Base-by-base conservation (phyloP, 1,140 invertebrate species). In the Lasaia peninsularis region DNA sequence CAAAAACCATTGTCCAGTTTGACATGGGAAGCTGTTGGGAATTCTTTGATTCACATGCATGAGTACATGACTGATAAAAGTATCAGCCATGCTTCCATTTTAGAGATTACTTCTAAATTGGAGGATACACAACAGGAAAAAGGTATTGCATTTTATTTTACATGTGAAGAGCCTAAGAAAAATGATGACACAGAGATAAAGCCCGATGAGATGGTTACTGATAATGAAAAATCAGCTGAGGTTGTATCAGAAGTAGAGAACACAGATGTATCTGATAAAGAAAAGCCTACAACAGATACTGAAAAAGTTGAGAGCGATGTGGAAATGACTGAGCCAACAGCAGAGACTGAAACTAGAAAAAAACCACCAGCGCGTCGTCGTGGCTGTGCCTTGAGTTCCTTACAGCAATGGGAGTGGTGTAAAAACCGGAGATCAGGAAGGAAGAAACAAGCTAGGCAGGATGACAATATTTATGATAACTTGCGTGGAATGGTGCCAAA, bases 391-490 rank as follows among this genome's bases (percentile, higher is more conserved):
- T 73, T 94, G 1, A 92, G 91, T 24, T 91, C 93, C 58, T 78
- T 94, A 8, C 92, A 95, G 63, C 92, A 93, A 63, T 93, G 93
- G 92, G 92, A 93, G 18, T 94, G 93, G 92, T 93, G 93, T 64
- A 94, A 94, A 78, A 48, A 48, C 21, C 85, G 94, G 57, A 89
- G 94, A 62, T 94, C 93, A 2, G 91, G 93, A 2, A 74, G 93
- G 48, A 94, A 91, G 88, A 80, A 91, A 58, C 55, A 61, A 12
- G 55, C 33, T 3, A 48, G 44, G 84, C 56, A 89, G 78, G 80
- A 92, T 78, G 55, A 91, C 33, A 69, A 57, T 55, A 91, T 92
- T 58, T 93, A 94, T 86, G 91, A 92, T 62, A 92, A 91, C 8
- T 84, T 96, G 16, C 91, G 93, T 58, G 92, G 92, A 77, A 91